Base-by-base conservation (phyloP, 2,888 invertebrate genomes). In the Sinohyriopsis cumingii region DNA sequence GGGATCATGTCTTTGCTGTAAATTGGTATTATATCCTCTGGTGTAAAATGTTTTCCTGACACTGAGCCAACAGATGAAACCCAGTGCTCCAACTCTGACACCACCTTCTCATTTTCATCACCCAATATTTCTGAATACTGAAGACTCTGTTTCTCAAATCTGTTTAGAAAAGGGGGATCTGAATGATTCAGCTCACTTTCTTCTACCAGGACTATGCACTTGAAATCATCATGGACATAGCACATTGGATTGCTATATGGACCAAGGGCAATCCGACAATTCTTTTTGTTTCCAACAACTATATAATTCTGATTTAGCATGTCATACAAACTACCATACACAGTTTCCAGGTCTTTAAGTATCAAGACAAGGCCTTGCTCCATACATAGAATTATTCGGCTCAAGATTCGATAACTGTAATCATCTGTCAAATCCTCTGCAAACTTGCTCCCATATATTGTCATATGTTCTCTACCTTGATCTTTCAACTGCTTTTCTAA, bases 111-210 rank as follows among this genome's bases (percentile, higher is more conserved):
- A 56, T 80, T 71, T 18, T 71, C 59, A 0, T 20, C n/a, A 12
- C 60, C 59, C 15, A 84, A 59, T 18, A 77, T 70, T 61, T 82
- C 82, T 56, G 66, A 56, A 67, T 82, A 78, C 59, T 77, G 63
- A 45, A 89, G 73, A 67, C 82, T 78, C 54, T 85, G 85, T 33
- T 85, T 85, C 69, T 85, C 85, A 72, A 85, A 83, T 20, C 85
- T 68, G 62, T 85, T 85, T n/a, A 85, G 67, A 71, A 85, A 82
- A 12, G 85, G 84, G 24, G 84, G 82, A 62, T 83, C 82, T 19
- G 79, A 72, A 28, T 72, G 67, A 66, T 78, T 67, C 2, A 84
- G 28, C 61, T 79, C 73, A 15, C 67, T 69, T 65, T 82, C 79
- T 59, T 82, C 81, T 5, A 81, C 76, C 0, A 84, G 71, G 2